phyloP scores from a whole-genome alignment of 2,797 vertebrate genomes.

The Centroberyx gerrardi region DNA sequence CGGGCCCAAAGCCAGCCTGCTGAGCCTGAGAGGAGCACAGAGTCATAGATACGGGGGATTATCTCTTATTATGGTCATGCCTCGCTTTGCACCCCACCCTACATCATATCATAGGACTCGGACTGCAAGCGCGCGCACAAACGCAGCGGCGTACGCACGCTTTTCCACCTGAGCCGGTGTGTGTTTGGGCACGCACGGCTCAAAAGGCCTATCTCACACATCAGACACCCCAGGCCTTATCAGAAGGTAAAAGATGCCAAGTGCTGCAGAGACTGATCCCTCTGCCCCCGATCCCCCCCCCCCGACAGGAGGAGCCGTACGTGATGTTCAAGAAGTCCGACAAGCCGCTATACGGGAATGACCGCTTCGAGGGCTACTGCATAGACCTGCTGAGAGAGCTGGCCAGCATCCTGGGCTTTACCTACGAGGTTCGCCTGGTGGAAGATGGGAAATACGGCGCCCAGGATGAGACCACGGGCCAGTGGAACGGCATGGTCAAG shows the following conservation, averaged over 20 bases:
- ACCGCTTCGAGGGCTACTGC: constrained; percentile 98
- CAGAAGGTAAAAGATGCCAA: constrained; percentile 44
- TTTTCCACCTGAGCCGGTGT: constrained; percentile 27
- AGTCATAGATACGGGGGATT: constrained; percentile 79
- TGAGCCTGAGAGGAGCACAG: constrained; percentile 59
- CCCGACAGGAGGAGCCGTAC: constrained; percentile 95
- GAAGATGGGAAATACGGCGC: constrained; percentile 96
- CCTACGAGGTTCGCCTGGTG: constrained; percentile 94
- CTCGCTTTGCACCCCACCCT: constrained; percentile 56
- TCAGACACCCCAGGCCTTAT: constrained; percentile 55
- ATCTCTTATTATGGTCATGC: constrained; percentile 78
- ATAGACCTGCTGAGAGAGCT: constrained; percentile 96
- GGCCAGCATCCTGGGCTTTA: constrained; percentile 95
- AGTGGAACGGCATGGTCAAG: constrained; percentile 98
- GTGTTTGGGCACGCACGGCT: constrained; percentile 29
- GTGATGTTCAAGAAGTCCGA: constrained; percentile 99
- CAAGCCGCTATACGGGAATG: constrained; percentile 96
- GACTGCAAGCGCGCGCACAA: constrained; percentile 15
- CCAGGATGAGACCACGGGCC: constrained; percentile 95
- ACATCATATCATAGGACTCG: constrained; percentile 47
- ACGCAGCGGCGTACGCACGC: constrained; percentile 30
- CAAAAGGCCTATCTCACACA: constrained; percentile 56
- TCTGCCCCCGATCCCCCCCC: constrained; percentile 28
- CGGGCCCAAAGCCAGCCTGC: constrained; percentile 55
- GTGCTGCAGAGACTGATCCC: constrained; percentile 47